phyloP scores from a whole-genome alignment of 2,113 vertebrate species.

The Mustela nigripes region DNA sequence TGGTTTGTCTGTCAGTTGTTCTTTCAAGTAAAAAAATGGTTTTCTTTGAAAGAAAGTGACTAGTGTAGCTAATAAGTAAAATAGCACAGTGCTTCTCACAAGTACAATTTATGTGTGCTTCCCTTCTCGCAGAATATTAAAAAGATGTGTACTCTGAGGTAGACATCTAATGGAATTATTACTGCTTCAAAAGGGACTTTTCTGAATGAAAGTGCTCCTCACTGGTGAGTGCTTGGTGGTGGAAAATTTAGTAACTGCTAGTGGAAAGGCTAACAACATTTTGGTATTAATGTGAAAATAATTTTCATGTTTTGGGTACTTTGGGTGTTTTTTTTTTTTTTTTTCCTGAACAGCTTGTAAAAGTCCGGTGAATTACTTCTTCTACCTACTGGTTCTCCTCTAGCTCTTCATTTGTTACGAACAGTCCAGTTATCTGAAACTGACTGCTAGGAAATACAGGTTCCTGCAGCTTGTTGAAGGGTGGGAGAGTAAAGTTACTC shows the following conservation, averaged over 20 bases:
- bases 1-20: background rate
- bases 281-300: background rate
- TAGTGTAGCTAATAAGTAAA: background rate
- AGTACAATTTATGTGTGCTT: background rate
- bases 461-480: background rate
- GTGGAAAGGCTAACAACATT: background rate
- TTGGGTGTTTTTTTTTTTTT: background rate
- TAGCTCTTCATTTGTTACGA: background rate
- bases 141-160: background rate
- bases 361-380: background rate
- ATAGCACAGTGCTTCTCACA: background rate
- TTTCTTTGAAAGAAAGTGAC: background rate
- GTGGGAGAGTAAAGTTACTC: background rate
- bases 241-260: background rate
- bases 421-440: background rate
- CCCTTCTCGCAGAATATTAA: background rate
- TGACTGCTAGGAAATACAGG: background rate
- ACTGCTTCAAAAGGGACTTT: background rate
- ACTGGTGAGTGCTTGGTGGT: background rate
- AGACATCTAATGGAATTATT: background rate
- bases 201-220: background rate
- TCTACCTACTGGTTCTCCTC: background rate
- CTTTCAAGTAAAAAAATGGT: constrained; percentile 10
- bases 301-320: background rate
- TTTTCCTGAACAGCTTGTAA: background rate